Evolutionary conservation across 2,888 invertebrate species (phyloP).

Genomic region (Drosophila histrio): DNA sequence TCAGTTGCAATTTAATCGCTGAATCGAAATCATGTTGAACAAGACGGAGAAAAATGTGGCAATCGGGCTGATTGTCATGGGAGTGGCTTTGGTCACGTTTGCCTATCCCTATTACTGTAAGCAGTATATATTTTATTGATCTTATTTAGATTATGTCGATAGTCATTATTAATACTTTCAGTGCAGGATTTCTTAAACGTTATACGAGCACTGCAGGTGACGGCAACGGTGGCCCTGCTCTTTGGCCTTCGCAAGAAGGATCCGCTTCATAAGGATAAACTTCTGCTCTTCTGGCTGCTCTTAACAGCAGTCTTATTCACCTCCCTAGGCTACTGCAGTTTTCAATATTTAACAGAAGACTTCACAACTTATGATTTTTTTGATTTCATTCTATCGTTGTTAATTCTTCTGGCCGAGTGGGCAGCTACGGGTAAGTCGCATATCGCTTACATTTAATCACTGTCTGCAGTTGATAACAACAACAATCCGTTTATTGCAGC

Average conservation of each 20-base stretch:
- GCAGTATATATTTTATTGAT: not conserved
- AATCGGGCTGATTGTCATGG: constrained; percentile 15
- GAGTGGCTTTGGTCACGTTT: not conserved
- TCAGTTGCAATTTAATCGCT: constrained; percentile 18
- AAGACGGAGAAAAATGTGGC: not conserved
- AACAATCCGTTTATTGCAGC: not conserved
- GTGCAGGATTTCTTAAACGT: not conserved
- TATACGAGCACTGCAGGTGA: not conserved
- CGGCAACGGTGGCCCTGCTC: constrained; percentile 7
- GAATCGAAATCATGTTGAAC: constrained; percentile 21
- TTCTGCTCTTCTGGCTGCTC: constrained; percentile 20
- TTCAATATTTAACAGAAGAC: not conserved
- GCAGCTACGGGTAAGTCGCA: not conserved
- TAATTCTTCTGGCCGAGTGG: not conserved
- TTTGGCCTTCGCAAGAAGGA: constrained; percentile 1
- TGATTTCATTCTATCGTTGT: not conserved
- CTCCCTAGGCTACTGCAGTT: not conserved
- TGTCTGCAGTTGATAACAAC: not conserved
- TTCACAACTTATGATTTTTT: not conserved
- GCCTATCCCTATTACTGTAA: not conserved
- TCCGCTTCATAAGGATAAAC: constrained; percentile 14
- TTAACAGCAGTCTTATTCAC: not conserved
- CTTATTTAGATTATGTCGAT: not conserved
- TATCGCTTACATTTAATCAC: not conserved
- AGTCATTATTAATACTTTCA: not conserved